Base-by-base conservation (phyloP, 2,888 invertebrate genomes). In the Epinotia brunnichana region DNA sequence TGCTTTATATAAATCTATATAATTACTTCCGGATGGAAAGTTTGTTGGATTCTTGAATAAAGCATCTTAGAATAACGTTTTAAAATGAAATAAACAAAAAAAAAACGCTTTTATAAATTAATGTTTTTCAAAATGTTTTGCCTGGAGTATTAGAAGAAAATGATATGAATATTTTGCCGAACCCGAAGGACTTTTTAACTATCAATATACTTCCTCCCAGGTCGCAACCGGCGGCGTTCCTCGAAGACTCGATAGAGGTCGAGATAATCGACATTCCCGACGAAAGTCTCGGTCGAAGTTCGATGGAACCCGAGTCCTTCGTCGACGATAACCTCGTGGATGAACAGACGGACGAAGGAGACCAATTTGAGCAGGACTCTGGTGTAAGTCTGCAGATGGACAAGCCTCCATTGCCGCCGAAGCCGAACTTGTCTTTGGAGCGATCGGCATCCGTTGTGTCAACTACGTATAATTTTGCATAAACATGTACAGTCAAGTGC, bases 391-490 rank as follows among this genome's bases (percentile, higher is more conserved):
- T 77, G 2, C 76, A 78, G 21, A 69, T 77, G 2, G 87, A 85
- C 24, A 91, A 90, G 51, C 91, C 91, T 0, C 82, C 82, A 0
- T 70, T 86, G 15, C 90, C 88, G 0, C 90, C 90, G 0, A 91
- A 89, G 76, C 91, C 91, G 0, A 85, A 83, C 41, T 74, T 87
- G 0, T 19, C 44, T 1, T 4, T 82, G 4, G 76, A 68, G 3
- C 75, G 80, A 53, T 76, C 78, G 3, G 69, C 66, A 19, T 81
- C 81, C 0, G 73, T 80, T 3, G 51, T 74, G 21, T 77, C 77
- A 24, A 69, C 67, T 19, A 68, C 67, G n/a, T 68, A 59, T 68
- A 68, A 68, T 35, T 68, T 68, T 68, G 24, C 41, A 7, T 21
- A 54, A 41, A 53, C 15, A 24, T 1, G 9, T 54, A n/a, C n/a